Percentiles rank a stretch among this genome's conserved stretches.
These are phyloP conservation scores for Cranoglanis bouderius DNA, from an alignment of 2,113 vertebrate genomes.

Conservation along the genomic window DNA sequence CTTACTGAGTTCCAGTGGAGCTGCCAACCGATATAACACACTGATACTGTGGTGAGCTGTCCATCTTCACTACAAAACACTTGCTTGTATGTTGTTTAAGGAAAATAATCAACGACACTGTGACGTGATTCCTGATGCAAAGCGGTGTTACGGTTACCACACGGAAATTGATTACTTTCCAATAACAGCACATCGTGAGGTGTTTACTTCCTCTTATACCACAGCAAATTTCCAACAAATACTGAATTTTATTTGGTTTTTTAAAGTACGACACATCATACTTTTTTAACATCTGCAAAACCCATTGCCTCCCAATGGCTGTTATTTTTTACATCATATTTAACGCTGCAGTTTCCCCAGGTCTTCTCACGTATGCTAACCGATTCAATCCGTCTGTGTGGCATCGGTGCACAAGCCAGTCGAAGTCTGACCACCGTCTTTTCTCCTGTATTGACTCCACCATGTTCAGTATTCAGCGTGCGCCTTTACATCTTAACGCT, in stretches of 20 bases:
- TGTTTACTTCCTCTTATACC: neutral
- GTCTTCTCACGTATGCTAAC: neutral
- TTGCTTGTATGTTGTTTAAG: neutral
- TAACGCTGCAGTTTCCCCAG: neutral
- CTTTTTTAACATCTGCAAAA: neutral
- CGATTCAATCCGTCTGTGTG: neutral
- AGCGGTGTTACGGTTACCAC: no score
- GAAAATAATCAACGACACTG: neutral
- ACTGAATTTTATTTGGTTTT: neutral
- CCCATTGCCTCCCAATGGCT: neutral
- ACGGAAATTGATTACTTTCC: no score
- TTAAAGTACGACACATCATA: neutral
- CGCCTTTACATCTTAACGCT: neutral
- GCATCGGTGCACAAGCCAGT: neutral
- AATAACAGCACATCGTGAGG: neutral
- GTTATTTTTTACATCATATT: neutral
- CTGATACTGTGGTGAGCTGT: slow-evolving; percentile 17
- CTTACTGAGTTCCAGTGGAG: slow-evolving; percentile 8
- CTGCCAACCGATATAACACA: slow-evolving; percentile 15
- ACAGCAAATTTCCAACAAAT: neutral
- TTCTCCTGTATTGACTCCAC: slow-evolving; percentile 2
- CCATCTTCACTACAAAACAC: neutral
- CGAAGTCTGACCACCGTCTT: neutral
- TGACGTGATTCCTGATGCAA: neutral
- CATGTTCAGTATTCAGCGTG: neutral